These are phyloP conservation scores for Watersipora subatra DNA, from an alignment of 1,140 invertebrate genomes.

Conservation along the genomic window DNA sequence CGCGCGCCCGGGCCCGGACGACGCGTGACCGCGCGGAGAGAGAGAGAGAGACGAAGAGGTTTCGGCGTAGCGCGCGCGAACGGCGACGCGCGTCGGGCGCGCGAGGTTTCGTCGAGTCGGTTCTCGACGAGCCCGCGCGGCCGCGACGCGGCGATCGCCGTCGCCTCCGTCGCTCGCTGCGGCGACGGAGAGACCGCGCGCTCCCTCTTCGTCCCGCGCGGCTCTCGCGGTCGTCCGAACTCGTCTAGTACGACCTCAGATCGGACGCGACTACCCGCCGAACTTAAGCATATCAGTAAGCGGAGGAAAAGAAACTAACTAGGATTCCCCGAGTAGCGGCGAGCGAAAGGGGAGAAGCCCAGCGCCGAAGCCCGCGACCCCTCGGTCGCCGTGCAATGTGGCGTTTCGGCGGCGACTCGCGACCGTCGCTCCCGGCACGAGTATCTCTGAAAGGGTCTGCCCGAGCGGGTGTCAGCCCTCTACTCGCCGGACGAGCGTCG, in stretches of 20 bases:
- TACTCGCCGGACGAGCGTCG: constrained; percentile 42
- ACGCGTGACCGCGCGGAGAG: too few species aligned
- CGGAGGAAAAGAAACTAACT: constrained; percentile 82
- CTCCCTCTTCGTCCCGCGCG: neutral
- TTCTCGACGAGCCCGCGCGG: neutral
- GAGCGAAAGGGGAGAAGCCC: constrained; percentile 67
- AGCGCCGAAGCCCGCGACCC: constrained; percentile 47
- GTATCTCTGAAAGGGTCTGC: constrained; percentile 52
- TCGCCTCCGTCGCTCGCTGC: neutral
- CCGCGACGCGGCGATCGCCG: neutral
- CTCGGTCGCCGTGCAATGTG: constrained; percentile 49
- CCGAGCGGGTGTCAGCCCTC: constrained; percentile 59
- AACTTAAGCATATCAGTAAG: constrained; percentile 80
- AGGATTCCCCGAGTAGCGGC: constrained; percentile 74
- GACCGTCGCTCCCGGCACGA: constrained; percentile 39
- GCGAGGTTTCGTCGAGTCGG: constrained; percentile 3
- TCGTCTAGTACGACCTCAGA: constrained; percentile 57
- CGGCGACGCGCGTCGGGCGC: constrained; percentile 8
- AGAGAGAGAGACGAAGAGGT: too few species aligned
- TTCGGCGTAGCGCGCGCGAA: too few species aligned
- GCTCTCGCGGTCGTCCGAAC: neutral
- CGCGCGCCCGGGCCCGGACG: constrained; percentile 44
- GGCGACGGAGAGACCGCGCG: neutral
- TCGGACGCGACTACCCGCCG: constrained; percentile 59
- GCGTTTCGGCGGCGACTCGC: constrained; percentile 44